Conservation (phyloP, 2,888 invertebrate genomes). For the Acheta domesticus region DNA sequence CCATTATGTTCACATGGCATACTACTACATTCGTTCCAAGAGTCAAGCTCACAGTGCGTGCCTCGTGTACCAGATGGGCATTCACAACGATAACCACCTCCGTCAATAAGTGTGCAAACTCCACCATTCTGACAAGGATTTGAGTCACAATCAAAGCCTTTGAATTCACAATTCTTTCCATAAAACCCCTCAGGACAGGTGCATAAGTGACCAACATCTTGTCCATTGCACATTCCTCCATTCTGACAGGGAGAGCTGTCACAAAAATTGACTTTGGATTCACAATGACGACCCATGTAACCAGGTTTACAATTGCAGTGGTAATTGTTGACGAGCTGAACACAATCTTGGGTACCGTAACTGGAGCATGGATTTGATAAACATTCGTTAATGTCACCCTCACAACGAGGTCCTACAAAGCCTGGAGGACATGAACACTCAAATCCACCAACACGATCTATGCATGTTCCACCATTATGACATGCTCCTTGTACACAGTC, state of each 20-base stretch:
- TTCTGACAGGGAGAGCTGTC: slow-evolving; percentile 87
- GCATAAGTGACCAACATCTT: slow-evolving; percentile 81
- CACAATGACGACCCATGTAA: slow-evolving; percentile 87
- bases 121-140: slow-evolving; percentile 87
- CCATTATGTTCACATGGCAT: slow-evolving; percentile 86
- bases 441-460: slow-evolving; percentile 88
- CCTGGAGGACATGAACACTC: slow-evolving; percentile 88
- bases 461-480: slow-evolving; percentile 91
- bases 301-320: slow-evolving; percentile 91
- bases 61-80: slow-evolving; percentile 81
- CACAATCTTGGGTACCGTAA: slow-evolving; percentile 83
- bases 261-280: slow-evolving; percentile 75
- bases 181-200: slow-evolving; percentile 78
- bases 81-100: slow-evolving; percentile 76
- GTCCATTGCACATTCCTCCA: slow-evolving; percentile 80
- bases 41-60: slow-evolving; percentile 78
- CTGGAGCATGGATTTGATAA: slow-evolving; percentile 83
- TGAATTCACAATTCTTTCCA: slow-evolving; percentile 84
- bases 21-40: slow-evolving; percentile 79
- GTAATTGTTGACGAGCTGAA: slow-evolving; percentile 86
- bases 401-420: slow-evolving; percentile 91
- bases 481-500: slow-evolving; percentile 87
- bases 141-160: slow-evolving; percentile 82
- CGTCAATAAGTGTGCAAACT: slow-evolving; percentile 69
- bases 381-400: slow-evolving; percentile 96